Evolutionary conservation across 2,888 invertebrate species (phyloP).

Genomic region (Petrolisthes manimaculis): DNA sequence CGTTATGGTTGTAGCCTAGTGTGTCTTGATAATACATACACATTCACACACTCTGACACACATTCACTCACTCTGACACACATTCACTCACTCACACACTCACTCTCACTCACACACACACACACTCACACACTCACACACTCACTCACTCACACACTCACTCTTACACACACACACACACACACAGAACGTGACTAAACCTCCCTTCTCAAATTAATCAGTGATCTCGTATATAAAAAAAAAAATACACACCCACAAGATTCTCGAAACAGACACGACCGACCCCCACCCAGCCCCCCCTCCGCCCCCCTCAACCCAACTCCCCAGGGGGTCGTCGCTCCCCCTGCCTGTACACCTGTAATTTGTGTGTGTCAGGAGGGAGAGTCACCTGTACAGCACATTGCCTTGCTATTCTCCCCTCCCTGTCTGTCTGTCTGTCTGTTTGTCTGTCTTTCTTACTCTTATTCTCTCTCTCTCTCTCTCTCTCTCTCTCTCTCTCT

Average conservation of each 20-base stretch:
- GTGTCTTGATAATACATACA: no score
- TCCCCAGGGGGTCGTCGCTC: background rate
- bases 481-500: constrained; percentile 22
- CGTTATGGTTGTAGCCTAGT: no score
- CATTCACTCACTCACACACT: background rate
- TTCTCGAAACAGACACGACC: background rate
- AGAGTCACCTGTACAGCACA: background rate
- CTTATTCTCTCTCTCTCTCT: constrained; percentile 38
- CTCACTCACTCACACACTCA: background rate
- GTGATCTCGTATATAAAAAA: no score
- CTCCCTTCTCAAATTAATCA: no score
- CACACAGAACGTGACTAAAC: no score
- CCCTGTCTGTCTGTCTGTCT: background rate
- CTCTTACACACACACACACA: no score
- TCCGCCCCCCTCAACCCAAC: background rate
- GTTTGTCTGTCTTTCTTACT: background rate
- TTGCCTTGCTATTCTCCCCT: background rate
- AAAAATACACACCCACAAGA: no score
- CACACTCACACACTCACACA: background rate
- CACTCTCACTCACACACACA: background rate
- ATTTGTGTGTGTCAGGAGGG: no score
- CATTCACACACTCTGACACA: no score
- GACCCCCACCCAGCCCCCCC: background rate
- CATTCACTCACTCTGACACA: constrained; percentile 27
- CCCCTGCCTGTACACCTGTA: background rate